Evolutionary conservation across 2,113 vertebrate genomes (phyloP), one percentile per base, ranked within the genome.

Genomic region (Struthidea cinerea): DNA sequence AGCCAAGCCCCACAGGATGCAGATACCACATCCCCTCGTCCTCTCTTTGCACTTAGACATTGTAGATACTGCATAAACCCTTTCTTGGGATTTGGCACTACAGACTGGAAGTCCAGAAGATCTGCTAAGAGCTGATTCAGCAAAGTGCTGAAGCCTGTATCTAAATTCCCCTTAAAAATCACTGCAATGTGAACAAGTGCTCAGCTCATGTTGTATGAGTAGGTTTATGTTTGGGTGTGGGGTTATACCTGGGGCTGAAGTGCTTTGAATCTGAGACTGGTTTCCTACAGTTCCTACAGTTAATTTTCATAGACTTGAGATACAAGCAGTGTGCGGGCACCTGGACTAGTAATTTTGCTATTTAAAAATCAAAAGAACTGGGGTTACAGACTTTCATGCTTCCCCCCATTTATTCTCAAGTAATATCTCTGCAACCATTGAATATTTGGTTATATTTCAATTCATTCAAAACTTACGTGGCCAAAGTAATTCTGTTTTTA

Each of bases 1-100:
- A 37, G 39, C 16, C 0, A 3, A 87, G 8, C 15, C 64, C 30
- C 2, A 0, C 0, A 3, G 32, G 21, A 23, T 28, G 10, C 59
- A 39, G 22, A 11, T 17, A 28, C 35, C 18, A 13, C 6, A 35
- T 19, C 49, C 23, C 18, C 49, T 35, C 1, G 0, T 9, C 27
- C 20, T 7, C 16, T 30, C 52, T 35, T 26, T 56, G 79, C 18
- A 5, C 30, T 68, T 13, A 4, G 23, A 39, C 10, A 4, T 4
- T 27, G 67, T 24, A 46, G 35, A 1, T 7, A 1, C 7, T 16
- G 44, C 42, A 8, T 3, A 53, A 76, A 65, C 5, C 10, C 33
- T n/a, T 23, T 4, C 46, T 35, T 39, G 80, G 57, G 87, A 14
- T 76, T 28, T 37, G 65, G 17, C 44, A 21, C 23, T 13, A 4